Percentiles rank a stretch among this genome's conserved stretches.
phyloP scores from a whole-genome alignment of 2,888 invertebrate genomes.

The Cordylochernes scorpioides region DNA sequence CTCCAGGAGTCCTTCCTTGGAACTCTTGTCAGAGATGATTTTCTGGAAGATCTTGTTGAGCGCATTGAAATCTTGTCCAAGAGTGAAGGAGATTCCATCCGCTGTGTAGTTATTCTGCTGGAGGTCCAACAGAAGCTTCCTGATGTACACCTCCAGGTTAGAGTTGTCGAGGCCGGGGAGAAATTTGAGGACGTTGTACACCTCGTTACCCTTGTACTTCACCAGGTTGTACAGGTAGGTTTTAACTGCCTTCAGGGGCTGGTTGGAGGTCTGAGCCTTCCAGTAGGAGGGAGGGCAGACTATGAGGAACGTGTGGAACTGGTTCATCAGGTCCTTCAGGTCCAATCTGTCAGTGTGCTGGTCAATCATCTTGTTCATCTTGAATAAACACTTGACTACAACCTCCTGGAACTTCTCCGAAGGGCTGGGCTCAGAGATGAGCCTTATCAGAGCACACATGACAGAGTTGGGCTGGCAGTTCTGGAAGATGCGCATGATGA shows the following conservation, averaged over 20 bases:
- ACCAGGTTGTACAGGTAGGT: conserved; percentile 74
- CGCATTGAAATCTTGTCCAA: no score
- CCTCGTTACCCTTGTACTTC: conserved; percentile 54
- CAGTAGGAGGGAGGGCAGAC: conserved; percentile 60
- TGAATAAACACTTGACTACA: conserved; percentile 53
- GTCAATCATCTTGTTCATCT: conserved; percentile 59
- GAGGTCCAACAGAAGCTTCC: no score
- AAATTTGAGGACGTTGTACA: conserved; percentile 36
- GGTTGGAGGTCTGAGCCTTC: conserved; percentile 54
- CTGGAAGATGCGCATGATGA: conserved; percentile 45
- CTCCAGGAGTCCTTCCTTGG: no score
- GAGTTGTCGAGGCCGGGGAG: conserved; percentile 39
- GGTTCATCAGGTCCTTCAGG: conserved; percentile 31
- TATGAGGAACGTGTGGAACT: conserved; percentile 64
- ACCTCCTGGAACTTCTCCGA: conserved; percentile 22
- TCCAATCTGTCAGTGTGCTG: conserved; percentile 33
- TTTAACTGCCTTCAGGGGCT: conserved; percentile 59
- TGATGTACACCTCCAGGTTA: conserved; percentile 57
- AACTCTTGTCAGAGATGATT: no score
- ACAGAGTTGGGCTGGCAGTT: conserved; percentile 36
- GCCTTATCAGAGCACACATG: conserved; percentile 50
- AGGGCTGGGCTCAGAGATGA: conserved; percentile 49
- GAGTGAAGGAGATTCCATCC: no score
- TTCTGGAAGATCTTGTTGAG: no score
- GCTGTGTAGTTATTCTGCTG: no score